Conservation (phyloP, 2,888 invertebrate genomes). For the Cabera pusaria region DNA sequence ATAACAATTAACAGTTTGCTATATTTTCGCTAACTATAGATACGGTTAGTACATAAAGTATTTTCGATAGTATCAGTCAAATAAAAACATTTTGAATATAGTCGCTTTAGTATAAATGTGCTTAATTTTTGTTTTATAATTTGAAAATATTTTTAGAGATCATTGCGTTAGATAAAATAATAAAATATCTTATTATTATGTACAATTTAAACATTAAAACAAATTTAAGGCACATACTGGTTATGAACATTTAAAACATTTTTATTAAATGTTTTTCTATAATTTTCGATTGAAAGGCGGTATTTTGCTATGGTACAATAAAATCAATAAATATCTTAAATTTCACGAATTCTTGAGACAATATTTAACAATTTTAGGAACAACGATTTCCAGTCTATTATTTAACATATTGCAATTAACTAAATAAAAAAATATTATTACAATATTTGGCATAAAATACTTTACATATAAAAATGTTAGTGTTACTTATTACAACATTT, state of each 20-base stretch:
- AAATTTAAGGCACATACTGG: neutral
- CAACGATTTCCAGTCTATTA: slow-evolving; percentile 5
- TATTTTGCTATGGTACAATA: too few relatives aligned
- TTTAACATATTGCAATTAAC: neutral
- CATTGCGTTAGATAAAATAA: too few relatives aligned
- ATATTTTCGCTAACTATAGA: too few relatives aligned
- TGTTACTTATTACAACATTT: slow-evolving; percentile 1
- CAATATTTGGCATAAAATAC: slow-evolving; percentile 8
- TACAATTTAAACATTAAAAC: slow-evolving; percentile 1
- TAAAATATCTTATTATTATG: neutral
- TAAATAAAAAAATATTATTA: neutral
- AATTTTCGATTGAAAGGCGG: too few relatives aligned
- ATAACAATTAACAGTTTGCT: neutral
- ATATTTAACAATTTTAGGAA: slow-evolving; percentile 6
- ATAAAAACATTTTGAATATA: too few relatives aligned
- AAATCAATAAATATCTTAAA: neutral
- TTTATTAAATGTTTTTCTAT: too few relatives aligned
- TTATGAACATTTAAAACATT: too few relatives aligned
- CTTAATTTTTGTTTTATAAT: too few relatives aligned
- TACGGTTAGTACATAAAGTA: slow-evolving; percentile 14
- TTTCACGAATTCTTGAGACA: neutral
- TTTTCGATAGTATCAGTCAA: slow-evolving; percentile 3
- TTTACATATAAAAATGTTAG: slow-evolving; percentile 3
- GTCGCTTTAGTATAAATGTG: too few relatives aligned
- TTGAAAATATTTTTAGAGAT: too few relatives aligned